These are phyloP conservation scores for Machaerirhynchus nigripectus DNA, from an alignment of 2,113 vertebrate genomes.

Conservation along the genomic window DNA sequence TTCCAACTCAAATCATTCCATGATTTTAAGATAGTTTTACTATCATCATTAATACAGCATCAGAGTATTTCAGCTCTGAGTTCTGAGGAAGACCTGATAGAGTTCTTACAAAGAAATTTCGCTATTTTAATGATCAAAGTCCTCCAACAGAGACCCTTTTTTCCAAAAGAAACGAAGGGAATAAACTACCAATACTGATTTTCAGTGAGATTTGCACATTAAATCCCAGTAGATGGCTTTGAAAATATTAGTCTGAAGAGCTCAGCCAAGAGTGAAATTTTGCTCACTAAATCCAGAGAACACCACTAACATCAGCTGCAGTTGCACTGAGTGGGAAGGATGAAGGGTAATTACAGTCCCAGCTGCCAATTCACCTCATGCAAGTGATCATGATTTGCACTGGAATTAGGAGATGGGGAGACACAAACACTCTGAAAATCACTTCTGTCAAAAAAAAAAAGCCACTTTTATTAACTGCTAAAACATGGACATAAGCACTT, in stretches of 20 bases:
- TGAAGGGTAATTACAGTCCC: not conserved
- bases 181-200: not conserved
- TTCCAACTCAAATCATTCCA: not conserved
- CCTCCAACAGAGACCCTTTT: not conserved
- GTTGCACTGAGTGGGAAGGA: not conserved
- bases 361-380: not conserved
- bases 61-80: not conserved
- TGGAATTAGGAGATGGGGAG: not conserved
- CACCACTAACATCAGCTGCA: not conserved
- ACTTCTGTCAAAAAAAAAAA: not conserved
- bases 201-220: not conserved
- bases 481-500: not conserved
- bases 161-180: not conserved
- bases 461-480: not conserved
- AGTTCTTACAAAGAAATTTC: not conserved
- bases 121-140: not conserved
- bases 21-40: not conserved
- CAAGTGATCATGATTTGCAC: constrained; percentile 8
- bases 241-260: not conserved
- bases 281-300: not conserved
- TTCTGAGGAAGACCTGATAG: not conserved
- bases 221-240: not conserved
- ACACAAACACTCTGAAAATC: not conserved
- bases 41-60: not conserved
- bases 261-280: not conserved